Evolutionary conservation across 1,140 invertebrate genomes (phyloP).

Genomic region (Semibalanus balanoides): DNA sequence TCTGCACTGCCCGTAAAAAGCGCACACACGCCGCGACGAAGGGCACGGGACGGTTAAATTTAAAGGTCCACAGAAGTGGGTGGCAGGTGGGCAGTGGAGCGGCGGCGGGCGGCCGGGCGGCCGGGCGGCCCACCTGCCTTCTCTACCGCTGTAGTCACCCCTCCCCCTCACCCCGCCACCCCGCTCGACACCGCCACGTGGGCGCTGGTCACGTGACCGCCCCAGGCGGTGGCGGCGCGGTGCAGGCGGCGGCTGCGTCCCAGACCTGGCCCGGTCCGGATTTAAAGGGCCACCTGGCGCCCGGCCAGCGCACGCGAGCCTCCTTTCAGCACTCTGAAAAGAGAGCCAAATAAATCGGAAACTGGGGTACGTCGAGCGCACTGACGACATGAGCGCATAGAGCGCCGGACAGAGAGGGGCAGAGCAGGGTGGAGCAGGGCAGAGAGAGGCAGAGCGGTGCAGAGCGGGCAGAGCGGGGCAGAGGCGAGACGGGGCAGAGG

Average conservation of each 20-base stretch:
- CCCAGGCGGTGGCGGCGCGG: no score
- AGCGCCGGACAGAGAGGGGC: no score
- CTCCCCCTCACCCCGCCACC: no score
- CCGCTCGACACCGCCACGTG: not conserved
- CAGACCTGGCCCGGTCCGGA: not conserved
- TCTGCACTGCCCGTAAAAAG: not conserved
- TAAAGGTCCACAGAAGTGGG: not conserved
- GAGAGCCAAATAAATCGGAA: not conserved
- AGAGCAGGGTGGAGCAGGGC: no score
- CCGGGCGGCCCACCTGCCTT: not conserved
- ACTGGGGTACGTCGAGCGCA: not conserved
- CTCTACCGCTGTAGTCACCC: no score
- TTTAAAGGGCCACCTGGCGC: not conserved
- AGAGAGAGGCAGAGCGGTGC: no score
- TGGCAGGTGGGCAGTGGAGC: not conserved
- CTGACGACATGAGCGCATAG: not conserved
- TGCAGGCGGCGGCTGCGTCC: not conserved
- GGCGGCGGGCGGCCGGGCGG: no score
- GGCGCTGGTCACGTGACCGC: not conserved
- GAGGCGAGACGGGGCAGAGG: no score
- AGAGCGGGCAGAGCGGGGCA: not conserved
- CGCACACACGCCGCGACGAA: not conserved
- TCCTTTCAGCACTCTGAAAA: not conserved
- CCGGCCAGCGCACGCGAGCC: not conserved
- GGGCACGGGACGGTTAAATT: not conserved